These are phyloP conservation scores for Otis tarda DNA, from an alignment of 2,113 vertebrate genomes.

Conservation along the genomic window DNA sequence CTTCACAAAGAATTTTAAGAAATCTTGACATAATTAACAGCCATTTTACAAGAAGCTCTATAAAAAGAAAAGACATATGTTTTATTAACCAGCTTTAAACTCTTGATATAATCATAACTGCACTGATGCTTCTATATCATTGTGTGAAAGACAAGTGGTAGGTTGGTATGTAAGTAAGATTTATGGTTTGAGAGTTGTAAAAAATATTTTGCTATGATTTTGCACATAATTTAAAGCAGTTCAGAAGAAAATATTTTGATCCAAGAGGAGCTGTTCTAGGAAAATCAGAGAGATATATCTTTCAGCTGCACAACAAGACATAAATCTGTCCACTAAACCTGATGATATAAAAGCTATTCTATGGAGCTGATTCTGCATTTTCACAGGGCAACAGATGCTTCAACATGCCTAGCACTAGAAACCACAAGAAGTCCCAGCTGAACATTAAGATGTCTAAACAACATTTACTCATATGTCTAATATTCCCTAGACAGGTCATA, in stretches of 20 bases:
- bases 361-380: constrained; percentile 35
- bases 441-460: constrained; percentile 9
- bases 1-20: not conserved
- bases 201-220: not conserved
- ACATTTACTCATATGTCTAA: constrained; percentile 18
- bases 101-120: not conserved
- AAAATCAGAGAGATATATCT: constrained; percentile 33
- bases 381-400: constrained; percentile 13
- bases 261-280: not conserved
- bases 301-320: not conserved
- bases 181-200: not conserved
- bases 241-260: constrained; percentile 36
- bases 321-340: constrained; percentile 34
- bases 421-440: constrained; percentile 7
- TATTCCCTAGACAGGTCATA: not conserved
- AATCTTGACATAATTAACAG: not conserved
- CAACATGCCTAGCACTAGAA: not conserved
- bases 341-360: constrained; percentile 28
- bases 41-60: not conserved
- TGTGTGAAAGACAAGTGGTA: not conserved
- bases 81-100: not conserved
- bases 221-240: not conserved
- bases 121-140: not conserved
- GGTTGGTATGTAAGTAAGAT: not conserved
- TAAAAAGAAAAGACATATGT: not conserved